Evolutionary conservation across 2,113 vertebrate species (phyloP).

Genomic region (Aix galericulata): DNA sequence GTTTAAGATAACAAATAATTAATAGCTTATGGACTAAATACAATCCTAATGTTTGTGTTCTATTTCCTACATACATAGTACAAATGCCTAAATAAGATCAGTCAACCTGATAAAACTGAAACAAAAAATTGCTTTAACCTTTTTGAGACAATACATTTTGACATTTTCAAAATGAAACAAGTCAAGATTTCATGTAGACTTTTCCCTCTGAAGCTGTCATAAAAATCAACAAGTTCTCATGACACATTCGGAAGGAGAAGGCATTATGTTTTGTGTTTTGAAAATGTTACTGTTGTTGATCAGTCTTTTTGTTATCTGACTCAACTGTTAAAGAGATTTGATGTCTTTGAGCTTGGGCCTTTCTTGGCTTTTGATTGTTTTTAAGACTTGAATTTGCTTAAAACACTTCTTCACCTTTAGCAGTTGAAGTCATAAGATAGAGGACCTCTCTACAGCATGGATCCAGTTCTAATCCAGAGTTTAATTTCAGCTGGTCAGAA

Average conservation of each 20-base stretch:
- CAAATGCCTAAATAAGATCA: slow-evolving; percentile 16
- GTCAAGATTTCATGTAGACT: slow-evolving; percentile 7
- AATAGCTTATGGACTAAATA: background rate
- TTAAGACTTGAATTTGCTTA: background rate
- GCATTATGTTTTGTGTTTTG: background rate
- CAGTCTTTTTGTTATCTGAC: background rate
- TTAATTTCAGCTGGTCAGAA: background rate
- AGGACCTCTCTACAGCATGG: no score
- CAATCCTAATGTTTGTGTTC: background rate
- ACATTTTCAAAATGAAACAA: slow-evolving; percentile 42
- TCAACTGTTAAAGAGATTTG: background rate
- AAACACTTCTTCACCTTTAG: background rate
- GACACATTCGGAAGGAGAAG: background rate
- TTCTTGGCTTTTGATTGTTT: background rate
- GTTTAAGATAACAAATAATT: background rate
- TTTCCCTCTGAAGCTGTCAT: slow-evolving; percentile 32
- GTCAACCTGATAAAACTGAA: slow-evolving; percentile 24
- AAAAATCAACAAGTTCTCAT: slow-evolving; percentile 15
- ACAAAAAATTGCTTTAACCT: slow-evolving; percentile 50
- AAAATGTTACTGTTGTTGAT: background rate
- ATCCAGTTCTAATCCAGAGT: background rate
- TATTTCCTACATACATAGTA: background rate
- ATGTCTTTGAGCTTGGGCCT: background rate
- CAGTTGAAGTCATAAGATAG: background rate
- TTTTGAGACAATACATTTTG: slow-evolving; percentile 50